Percentiles rank a stretch among this genome's conserved stretches.
Conservation (phyloP, 2,888 invertebrate species). For the Dorcus hopei region DNA sequence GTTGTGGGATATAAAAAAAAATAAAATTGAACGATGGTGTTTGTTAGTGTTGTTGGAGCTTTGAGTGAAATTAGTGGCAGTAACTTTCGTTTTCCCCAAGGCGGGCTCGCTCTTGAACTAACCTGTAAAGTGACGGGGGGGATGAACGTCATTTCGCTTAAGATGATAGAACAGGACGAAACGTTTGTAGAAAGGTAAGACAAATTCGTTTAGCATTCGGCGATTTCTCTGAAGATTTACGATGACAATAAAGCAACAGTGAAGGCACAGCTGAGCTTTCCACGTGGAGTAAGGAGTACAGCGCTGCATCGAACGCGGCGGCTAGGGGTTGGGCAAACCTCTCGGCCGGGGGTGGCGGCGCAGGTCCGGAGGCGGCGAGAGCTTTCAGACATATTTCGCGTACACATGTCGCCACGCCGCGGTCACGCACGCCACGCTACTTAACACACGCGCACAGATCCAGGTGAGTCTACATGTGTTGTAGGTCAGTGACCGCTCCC, state of each 20-base stretch:
- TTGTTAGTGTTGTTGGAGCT: no score
- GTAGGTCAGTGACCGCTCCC: conserved; percentile 41
- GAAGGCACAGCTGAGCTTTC: conserved; percentile 20
- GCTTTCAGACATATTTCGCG: conserved; percentile 51
- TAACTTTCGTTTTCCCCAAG: no score
- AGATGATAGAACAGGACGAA: no score
- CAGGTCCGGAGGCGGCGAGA: conserved; percentile 34
- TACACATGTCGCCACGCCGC: conserved; percentile 55
- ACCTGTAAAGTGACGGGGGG: no score
- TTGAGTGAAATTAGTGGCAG: no score
- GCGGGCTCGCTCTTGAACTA: no score
- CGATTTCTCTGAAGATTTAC: not conserved
- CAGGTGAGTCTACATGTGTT: conserved; percentile 43
- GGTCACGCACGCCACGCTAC: conserved; percentile 52
- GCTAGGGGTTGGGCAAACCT: conserved; percentile 40
- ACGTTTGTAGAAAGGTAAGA: no score
- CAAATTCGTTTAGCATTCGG: not conserved
- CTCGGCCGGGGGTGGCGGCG: conserved; percentile 31
- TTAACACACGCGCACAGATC: conserved; percentile 50
- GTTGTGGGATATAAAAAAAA: no score
- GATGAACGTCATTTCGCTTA: no score
- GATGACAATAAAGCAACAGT: conserved; percentile 14
- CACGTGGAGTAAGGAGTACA: conserved; percentile 32
- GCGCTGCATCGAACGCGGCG: conserved; percentile 42
- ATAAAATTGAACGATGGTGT: no score